A percentile compares a stretch with the other conserved stretches of the same genome.
Evolutionary conservation across 2,888 invertebrate species (phyloP).

Genomic region (Helobdella robusta): DNA sequence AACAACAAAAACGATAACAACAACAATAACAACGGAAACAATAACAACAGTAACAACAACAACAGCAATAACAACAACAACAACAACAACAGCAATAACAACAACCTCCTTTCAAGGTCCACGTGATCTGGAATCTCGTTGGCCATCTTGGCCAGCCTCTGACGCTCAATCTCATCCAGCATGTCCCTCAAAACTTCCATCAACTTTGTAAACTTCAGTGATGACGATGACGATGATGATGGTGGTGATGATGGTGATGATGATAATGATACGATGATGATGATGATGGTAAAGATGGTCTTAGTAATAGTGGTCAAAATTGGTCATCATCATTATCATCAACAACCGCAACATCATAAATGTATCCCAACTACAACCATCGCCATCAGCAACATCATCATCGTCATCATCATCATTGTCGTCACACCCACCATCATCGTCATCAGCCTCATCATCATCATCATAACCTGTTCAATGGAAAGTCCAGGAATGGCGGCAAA

Average conservation of each 20-base stretch:
- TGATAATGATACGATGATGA: neutral
- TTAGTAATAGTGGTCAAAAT: neutral
- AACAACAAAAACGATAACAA: no score
- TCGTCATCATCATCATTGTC: constrained; percentile 11
- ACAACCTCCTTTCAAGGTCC: constrained; percentile 32
- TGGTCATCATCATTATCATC: no score
- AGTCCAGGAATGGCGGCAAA: constrained; percentile 82
- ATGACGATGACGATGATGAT: neutral
- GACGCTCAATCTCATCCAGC: constrained; percentile 59
- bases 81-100: neutral
- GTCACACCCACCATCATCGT: constrained; percentile 10
- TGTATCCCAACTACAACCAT: no score
- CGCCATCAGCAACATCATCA: constrained; percentile 5
- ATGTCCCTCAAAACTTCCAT: constrained; percentile 80
- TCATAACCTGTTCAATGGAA: constrained; percentile 67
- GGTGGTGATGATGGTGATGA: neutral
- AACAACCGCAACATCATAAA: no score
- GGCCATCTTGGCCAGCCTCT: constrained; percentile 72
- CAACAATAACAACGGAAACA: no score
- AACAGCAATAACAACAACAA: no score
- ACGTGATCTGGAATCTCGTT: constrained; percentile 33
- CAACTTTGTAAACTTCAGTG: constrained; percentile 54
- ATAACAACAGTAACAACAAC: no score
- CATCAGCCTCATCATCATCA: constrained; percentile 10
- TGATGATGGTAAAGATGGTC: constrained; percentile 5